Evolutionary conservation across 2,797 vertebrate genomes (phyloP).

Genomic region (Tarsius wallacei): DNA sequence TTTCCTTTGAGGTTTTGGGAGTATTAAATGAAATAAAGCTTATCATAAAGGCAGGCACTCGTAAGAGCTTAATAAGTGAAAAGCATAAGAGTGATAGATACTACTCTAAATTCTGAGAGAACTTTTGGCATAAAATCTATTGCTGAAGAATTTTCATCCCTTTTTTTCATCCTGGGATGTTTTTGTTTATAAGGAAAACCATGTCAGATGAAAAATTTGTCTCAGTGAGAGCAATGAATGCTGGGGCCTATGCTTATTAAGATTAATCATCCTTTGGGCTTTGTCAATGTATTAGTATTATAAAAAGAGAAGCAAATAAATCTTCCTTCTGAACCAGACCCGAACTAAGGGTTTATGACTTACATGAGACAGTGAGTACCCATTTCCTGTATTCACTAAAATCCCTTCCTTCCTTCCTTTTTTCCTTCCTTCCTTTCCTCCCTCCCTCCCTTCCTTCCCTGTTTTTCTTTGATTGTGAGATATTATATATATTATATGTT

Average conservation of each 20-base stretch:
- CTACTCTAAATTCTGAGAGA: neutral
- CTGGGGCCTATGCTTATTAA: neutral
- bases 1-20: neutral
- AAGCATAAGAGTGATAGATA: neutral
- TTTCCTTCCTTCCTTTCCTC: accelerated
- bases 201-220: neutral
- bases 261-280: neutral
- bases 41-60: neutral
- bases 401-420: neutral
- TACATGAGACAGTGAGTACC: neutral
- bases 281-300: neutral
- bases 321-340: neutral
- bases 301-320: neutral
- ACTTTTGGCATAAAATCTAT: neutral
- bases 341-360: neutral
- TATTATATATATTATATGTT: neutral
- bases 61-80: neutral
- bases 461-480: neutral
- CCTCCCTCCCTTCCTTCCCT: neutral
- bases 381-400: neutral
- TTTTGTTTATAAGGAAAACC: neutral
- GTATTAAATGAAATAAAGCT: neutral
- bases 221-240: neutral
- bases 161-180: neutral
- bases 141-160: neutral